Base-by-base conservation (phyloP, 1,140 invertebrate genomes). In the Mycetomoellerius zeteki region DNA sequence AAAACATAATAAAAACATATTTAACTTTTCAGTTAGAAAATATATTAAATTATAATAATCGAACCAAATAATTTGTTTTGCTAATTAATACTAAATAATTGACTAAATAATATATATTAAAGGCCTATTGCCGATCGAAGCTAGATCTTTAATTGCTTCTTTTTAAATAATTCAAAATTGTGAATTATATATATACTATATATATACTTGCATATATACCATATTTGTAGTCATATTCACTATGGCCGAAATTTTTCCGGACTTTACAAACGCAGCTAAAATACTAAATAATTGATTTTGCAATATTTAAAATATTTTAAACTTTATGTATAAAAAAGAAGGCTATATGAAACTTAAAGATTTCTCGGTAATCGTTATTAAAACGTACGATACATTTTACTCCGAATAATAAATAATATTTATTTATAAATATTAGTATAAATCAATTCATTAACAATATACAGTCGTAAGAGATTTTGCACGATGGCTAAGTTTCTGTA, bases 401-500 rank as follows among this genome's bases (percentile, higher is more conserved):
- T 65, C 1, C 24, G 0, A 30, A 65, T 5, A 65, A 30, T 50
- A 78, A 64, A 21, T 50, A n/a, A n/a, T n/a, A n/a, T n/a, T n/a
- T n/a, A n/a, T n/a, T n/a, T n/a, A n/a, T n/a, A n/a, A n/a, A n/a
- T n/a, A n/a, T n/a, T n/a, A n/a, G n/a, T n/a, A n/a, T n/a, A n/a
- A n/a, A n/a, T 27, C 21, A 43, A 60, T 50, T 43, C 47, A 50
- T 50, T 50, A 69, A 69, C 24, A 69, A 47, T 69, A 47, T 24
- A 47, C 6, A 64, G 12, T 62, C 1, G 37, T 64, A 37, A 69
- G n/a, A 69, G 10, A 77, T 62, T 47, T n/a, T 43, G 24, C 24
- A 62, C 1, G 19, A 65, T 30, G 27, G 3, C 7, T 43, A 24
- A 47, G 37, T 65, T 78, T 47, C 58, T 30, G 12, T 19, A 33